Percentiles rank a stretch among this genome's conserved stretches.
Conservation (phyloP, 2,888 invertebrate species). For the Dasypolia templi region DNA sequence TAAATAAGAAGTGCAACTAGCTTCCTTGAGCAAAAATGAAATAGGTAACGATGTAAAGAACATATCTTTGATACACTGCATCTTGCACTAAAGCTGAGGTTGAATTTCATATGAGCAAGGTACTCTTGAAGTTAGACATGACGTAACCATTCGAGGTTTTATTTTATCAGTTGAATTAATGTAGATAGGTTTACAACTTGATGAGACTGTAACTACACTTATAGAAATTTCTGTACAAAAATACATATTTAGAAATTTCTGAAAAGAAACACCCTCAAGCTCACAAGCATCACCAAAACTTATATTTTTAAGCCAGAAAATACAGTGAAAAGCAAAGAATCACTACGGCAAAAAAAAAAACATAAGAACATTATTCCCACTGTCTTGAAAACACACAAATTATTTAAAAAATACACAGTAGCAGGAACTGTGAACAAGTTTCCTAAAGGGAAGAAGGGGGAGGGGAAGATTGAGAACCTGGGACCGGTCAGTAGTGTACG, state of each 20-base stretch:
- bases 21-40: slow-evolving; percentile 2
- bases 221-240: too few species aligned
- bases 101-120: slow-evolving; percentile 25
- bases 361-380: neutral
- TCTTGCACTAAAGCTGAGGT: slow-evolving; percentile 1
- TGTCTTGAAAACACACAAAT: neutral
- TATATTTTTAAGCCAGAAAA: too few species aligned
- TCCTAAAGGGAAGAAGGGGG: neutral
- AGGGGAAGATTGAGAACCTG: too few species aligned
- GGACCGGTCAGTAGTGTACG: neutral
- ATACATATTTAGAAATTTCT: neutral
- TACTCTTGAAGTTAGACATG: neutral
- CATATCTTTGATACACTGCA: slow-evolving; percentile 20
- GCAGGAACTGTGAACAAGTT: neutral
- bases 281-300: too few species aligned
- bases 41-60: slow-evolving; percentile 8
- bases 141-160: neutral
- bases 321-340: neutral
- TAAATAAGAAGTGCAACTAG: neutral
- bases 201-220: neutral
- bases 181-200: neutral
- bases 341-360: neutral
- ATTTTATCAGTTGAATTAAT: neutral
- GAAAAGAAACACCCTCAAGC: neutral
- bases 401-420: neutral